phyloP scores from a whole-genome alignment of 2,797 vertebrate genomes.

The Xiphorhynchus erythropygius region DNA sequence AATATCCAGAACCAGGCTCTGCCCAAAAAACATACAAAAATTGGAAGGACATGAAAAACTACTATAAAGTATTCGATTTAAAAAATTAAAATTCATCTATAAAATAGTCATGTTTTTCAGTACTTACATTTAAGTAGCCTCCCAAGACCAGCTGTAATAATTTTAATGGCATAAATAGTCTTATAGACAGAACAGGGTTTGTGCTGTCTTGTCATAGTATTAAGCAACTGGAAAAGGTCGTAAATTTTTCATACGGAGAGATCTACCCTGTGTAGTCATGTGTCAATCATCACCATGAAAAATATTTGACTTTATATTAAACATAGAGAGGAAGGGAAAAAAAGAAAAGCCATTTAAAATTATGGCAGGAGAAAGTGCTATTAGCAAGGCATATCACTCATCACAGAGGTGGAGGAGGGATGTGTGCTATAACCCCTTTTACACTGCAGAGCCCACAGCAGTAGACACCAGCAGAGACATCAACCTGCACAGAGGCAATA shows the following conservation, averaged over 20 bases:
- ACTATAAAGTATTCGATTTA: background rate
- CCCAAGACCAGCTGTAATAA: background rate
- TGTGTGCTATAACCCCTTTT: background rate
- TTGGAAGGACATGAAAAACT: background rate
- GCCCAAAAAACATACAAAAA: background rate
- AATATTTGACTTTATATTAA: background rate
- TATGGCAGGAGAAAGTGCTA: background rate
- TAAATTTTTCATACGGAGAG: background rate
- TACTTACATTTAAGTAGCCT: background rate
- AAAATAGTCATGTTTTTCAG: background rate
- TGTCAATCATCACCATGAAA: background rate
- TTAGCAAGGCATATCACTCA: background rate
- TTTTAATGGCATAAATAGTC: background rate
- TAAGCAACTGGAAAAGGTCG: background rate
- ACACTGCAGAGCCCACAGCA: background rate
- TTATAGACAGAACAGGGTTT: background rate
- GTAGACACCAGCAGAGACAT: background rate
- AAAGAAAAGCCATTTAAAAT: background rate
- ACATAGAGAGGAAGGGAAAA: background rate
- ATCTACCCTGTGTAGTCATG: background rate
- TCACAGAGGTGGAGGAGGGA: fast-evolving
- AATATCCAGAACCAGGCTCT: background rate
- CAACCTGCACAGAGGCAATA: fast-evolving
- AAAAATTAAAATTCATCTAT: background rate
- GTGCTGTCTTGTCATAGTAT: background rate